Conservation (phyloP, 2,888 invertebrate species). For the Macropis europaea region DNA sequence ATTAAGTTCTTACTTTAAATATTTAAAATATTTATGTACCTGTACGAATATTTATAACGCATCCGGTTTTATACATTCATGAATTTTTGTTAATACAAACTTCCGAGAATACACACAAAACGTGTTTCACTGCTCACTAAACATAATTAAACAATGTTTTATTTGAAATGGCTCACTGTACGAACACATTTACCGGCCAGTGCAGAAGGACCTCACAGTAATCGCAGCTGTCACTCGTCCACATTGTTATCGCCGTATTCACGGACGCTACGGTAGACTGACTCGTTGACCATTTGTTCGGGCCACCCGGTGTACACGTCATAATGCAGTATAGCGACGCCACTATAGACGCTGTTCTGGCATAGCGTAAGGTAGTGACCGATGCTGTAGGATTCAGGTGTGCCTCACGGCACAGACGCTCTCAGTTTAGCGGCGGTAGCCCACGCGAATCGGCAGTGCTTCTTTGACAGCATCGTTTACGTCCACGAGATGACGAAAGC, state of each 20-base stretch:
- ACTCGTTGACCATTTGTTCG: not conserved
- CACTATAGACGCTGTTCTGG: conserved; percentile 57
- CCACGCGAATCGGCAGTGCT: conserved; percentile 59
- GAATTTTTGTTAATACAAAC: too few species aligned
- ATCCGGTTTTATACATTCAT: too few species aligned
- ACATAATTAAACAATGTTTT: too few species aligned
- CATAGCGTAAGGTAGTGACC: conserved; percentile 69
- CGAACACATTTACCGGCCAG: too few species aligned
- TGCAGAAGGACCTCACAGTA: too few species aligned
- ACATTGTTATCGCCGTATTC: conserved; percentile 25
- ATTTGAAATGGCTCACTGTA: too few species aligned
- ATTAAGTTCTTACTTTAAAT: too few species aligned
- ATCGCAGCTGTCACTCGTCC: not conserved
- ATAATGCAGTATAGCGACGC: conserved; percentile 50
- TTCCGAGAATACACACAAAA: too few species aligned
- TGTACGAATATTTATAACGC: too few species aligned
- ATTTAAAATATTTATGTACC: too few species aligned
- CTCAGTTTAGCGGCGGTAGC: conserved; percentile 68
- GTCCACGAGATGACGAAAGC: conserved; percentile 33
- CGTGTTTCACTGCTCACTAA: too few species aligned
- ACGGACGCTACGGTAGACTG: conserved; percentile 16
- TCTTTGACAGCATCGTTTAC: conserved; percentile 41
- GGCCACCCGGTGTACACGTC: conserved; percentile 55
- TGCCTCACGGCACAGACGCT: conserved; percentile 65
- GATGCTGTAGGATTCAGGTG: conserved; percentile 70